These are phyloP conservation scores for Hyla sarda DNA, from an alignment of 2,113 vertebrate genomes.

Conservation along the genomic window DNA sequence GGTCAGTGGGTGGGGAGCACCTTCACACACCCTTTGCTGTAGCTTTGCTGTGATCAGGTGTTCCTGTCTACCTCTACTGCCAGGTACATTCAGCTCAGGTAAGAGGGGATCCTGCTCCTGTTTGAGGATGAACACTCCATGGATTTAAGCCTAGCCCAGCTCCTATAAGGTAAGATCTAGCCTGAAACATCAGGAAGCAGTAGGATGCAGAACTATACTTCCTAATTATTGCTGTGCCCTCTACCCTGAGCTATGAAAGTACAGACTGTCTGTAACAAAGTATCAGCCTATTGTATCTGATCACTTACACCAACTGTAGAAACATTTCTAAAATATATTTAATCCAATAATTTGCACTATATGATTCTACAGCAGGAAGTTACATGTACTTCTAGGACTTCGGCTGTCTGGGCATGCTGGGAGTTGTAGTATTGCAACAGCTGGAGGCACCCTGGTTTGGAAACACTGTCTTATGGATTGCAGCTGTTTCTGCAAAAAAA, in stretches of 20 bases:
- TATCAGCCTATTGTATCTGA: too few species aligned
- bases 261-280: neutral
- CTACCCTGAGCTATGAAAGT: neutral
- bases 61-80: neutral
- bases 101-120: neutral
- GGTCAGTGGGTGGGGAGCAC: constrained; percentile 20
- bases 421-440: too few species aligned
- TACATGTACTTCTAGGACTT: neutral
- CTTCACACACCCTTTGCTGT: constrained; percentile 12
- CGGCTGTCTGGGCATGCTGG: too few species aligned
- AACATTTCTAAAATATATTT: neutral
- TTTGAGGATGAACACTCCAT: neutral
- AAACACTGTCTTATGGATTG: too few species aligned
- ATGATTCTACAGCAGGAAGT: neutral
- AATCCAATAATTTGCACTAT: neutral
- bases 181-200: neutral
- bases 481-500: too few species aligned
- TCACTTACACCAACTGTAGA: neutral
- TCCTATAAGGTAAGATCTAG: neutral
- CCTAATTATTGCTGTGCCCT: neutral
- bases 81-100: neutral
- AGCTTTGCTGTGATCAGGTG: neutral
- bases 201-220: neutral
- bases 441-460: too few species aligned
- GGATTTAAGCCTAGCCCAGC: neutral